Percentiles rank a stretch among this genome's conserved stretches.
Evolutionary conservation across 2,113 vertebrate genomes (phyloP).

Genomic region (Aptenodytes patagonicus): DNA sequence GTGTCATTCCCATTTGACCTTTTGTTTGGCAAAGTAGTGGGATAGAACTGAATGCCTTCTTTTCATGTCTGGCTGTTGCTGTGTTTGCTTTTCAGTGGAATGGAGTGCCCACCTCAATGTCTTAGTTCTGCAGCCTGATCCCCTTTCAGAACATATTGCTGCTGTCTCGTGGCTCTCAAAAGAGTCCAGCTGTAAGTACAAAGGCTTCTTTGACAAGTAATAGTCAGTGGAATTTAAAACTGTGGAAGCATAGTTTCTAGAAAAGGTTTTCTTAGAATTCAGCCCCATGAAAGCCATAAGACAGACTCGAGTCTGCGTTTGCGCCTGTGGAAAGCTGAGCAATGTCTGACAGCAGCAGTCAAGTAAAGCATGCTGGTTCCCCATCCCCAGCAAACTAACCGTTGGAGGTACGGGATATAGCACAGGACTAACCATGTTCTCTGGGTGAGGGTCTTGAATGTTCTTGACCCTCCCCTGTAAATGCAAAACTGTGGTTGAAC

Average conservation of each 20-base stretch:
- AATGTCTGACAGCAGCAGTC: not conserved
- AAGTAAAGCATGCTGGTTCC: not conserved
- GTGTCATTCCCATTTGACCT: not conserved
- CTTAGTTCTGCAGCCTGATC: constrained; percentile 81
- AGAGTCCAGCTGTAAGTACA: constrained; percentile 85
- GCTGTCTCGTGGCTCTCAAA: constrained; percentile 77
- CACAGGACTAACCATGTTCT: not conserved
- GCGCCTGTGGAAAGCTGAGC: not conserved
- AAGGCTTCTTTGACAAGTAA: not conserved
- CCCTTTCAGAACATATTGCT: constrained; percentile 86
- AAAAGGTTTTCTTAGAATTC: constrained; percentile 11
- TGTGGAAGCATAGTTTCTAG: not conserved
- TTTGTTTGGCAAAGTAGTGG: not conserved
- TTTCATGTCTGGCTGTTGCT: not conserved
- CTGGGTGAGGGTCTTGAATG: not conserved
- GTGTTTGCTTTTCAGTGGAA: constrained; percentile 80
- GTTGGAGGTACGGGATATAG: not conserved
- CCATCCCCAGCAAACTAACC: no score
- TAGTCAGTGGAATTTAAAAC: not conserved
- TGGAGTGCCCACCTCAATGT: constrained; percentile 87
- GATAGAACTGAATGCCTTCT: not conserved
- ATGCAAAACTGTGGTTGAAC: not conserved
- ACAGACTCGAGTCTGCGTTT: not conserved
- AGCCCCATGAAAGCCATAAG: not conserved
- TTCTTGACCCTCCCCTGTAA: not conserved